Base-by-base conservation (phyloP, 2,797 vertebrate species). In the Myripristis murdjan region DNA sequence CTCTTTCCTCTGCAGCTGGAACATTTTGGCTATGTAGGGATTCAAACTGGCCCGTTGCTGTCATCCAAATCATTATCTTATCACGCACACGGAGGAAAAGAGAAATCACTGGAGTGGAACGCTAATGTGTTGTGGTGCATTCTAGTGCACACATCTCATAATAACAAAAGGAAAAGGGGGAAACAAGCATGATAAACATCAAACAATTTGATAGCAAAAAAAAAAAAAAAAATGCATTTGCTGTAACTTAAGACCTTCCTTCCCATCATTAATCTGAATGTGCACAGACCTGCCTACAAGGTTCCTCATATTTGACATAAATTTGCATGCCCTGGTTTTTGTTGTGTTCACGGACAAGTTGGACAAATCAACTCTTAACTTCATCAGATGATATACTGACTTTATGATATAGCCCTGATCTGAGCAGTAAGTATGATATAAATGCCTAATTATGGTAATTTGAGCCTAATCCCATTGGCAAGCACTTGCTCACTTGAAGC, bases 401-500 rank as follows among this genome's bases (percentile, higher is more conserved):
- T 49, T 16, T 8, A 23, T 9, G 1, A 35, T 6, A 59, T 2
- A 1, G 2, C 0, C 39, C 14, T 15, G 14, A 41, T 41, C 39
- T 5, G 39, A 41, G 4, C 63, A 63, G 51, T 41, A 9, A 48
- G 41, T 60, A 46, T 12, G 5, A 2, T 41, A 12, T 41, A 41
- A 41, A 41, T 11, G 33, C 33, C 33, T 35, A 35, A 35, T 58
- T 79, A 14, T 66, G 59, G 73, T 62, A 71, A 16, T 77, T 58
- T 28, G 16, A 1, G 62, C 39, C 62, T 86, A 75, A 88, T 85
- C 78, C 64, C 11, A 23, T 31, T 0, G 2, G 22, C 53, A 61
- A 11, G 65, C 62, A 49, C 12, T 70, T 47, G 14, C 0, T 43
- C 53, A 77, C 33, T 70, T 31, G 31, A 4, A 26, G 68, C 9